Evolutionary conservation across 2,113 vertebrate genomes (phyloP).

Genomic region (Megaptera novaeangliae): DNA sequence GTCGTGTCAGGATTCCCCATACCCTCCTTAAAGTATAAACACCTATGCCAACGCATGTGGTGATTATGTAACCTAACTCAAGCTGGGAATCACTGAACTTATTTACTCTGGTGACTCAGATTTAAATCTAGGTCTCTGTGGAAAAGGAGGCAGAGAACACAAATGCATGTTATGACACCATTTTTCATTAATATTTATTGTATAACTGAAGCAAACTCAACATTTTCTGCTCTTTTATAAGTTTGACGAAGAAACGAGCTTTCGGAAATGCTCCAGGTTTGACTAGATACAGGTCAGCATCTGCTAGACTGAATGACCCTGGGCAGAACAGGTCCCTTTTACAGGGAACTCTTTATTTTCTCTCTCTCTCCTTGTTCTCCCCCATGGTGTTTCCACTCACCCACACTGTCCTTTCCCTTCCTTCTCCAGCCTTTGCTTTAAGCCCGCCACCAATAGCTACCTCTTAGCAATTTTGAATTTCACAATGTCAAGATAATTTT

Average conservation of each 20-base stretch:
- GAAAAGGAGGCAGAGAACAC: conserved; percentile 14
- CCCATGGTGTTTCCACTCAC: fast-evolving
- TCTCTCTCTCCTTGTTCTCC: not conserved
- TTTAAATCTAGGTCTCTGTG: conserved; percentile 20
- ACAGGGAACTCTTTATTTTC: not conserved
- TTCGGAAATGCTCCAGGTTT: not conserved
- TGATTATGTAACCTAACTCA: conserved; percentile 26
- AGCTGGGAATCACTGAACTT: not conserved
- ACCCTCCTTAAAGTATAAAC: not conserved
- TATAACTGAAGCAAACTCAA: not conserved
- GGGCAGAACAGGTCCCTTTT: not conserved
- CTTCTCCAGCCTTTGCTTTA: not conserved
- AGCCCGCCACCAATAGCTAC: not conserved
- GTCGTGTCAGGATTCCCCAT: not conserved
- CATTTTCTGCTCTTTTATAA: not conserved
- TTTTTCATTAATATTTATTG: conserved; percentile 22
- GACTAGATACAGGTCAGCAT: not conserved
- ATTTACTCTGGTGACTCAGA: conserved; percentile 39
- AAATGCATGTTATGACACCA: not conserved
- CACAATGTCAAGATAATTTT: not conserved
- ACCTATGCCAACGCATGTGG: not conserved
- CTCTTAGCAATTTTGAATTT: not conserved
- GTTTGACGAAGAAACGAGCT: not conserved
- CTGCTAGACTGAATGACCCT: not conserved
- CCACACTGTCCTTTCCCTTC: not conserved